Evolutionary conservation across 1,140 invertebrate species (phyloP).

Genomic region (Sycophila sp.): DNA sequence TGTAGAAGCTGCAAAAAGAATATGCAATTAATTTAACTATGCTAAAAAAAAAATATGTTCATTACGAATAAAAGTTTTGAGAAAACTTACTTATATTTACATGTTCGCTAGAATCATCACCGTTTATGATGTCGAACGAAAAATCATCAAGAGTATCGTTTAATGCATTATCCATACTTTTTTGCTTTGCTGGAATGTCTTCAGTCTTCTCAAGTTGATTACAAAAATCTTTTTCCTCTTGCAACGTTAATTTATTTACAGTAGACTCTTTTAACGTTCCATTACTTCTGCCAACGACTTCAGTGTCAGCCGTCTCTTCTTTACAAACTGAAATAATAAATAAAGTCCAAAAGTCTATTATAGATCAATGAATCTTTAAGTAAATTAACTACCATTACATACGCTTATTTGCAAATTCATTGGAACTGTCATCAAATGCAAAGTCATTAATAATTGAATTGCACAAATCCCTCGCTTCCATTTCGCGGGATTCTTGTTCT

Average conservation of each 20-base stretch:
- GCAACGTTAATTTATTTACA: background rate
- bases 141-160: background rate
- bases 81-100: background rate
- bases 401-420: constrained; percentile 26
- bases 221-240: background rate
- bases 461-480: constrained; percentile 9
- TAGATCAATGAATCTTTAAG: background rate
- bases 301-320: background rate
- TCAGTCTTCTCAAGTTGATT: background rate
- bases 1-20: background rate
- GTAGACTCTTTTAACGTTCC: background rate
- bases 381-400: constrained; percentile 17
- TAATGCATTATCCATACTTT: too few relatives aligned
- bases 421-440: constrained; percentile 23
- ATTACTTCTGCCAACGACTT: background rate
- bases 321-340: background rate
- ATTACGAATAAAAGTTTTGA: too few relatives aligned
- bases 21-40: background rate
- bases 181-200: too few relatives aligned
- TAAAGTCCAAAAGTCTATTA: background rate
- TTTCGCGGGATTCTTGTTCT: background rate
- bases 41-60: too few relatives aligned
- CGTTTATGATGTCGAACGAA: background rate
- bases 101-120: background rate
- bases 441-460: constrained; percentile 31